A percentile compares a stretch with the other conserved stretches of the same genome.
Evolutionary conservation across 2,888 invertebrate species (phyloP).

Genomic region (Thymelicus acteon): DNA sequence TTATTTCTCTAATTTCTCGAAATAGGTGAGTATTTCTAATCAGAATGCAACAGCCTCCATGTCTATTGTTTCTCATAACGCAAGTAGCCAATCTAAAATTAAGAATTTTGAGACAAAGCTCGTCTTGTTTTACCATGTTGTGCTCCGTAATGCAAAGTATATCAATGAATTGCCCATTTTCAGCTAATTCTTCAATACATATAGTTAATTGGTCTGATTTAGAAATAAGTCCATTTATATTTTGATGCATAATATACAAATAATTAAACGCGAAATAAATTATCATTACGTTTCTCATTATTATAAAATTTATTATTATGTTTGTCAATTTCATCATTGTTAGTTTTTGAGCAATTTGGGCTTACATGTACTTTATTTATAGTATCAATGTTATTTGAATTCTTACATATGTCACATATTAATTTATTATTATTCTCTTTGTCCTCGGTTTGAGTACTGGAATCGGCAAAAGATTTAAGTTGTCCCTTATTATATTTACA

Average conservation of each 20-base stretch:
- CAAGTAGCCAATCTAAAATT: not conserved
- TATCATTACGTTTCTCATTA: not conserved
- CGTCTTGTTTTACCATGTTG: too few relatives aligned
- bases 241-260: too few relatives aligned
- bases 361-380: too few relatives aligned
- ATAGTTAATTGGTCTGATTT: too few relatives aligned
- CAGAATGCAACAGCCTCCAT: conserved; percentile 6
- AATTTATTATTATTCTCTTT: not conserved
- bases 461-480: conserved; percentile 48
- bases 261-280: too few relatives aligned
- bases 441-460: conserved; percentile 55
- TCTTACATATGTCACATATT: not conserved
- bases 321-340: not conserved
- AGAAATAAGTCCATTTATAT: too few relatives aligned
- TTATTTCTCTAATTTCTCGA: not conserved
- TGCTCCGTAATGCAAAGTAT: too few relatives aligned
- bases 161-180: too few relatives aligned
- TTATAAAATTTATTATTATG: not conserved
- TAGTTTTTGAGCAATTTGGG: not conserved
- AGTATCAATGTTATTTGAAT: not conserved
- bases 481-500: conserved; percentile 41
- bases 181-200: too few relatives aligned
- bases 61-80: not conserved
- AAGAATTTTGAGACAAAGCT: too few relatives aligned
- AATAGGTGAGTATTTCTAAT: not conserved